Conservation (phyloP, 1,140 invertebrate species). For the Andrena cerasifolii region DNA sequence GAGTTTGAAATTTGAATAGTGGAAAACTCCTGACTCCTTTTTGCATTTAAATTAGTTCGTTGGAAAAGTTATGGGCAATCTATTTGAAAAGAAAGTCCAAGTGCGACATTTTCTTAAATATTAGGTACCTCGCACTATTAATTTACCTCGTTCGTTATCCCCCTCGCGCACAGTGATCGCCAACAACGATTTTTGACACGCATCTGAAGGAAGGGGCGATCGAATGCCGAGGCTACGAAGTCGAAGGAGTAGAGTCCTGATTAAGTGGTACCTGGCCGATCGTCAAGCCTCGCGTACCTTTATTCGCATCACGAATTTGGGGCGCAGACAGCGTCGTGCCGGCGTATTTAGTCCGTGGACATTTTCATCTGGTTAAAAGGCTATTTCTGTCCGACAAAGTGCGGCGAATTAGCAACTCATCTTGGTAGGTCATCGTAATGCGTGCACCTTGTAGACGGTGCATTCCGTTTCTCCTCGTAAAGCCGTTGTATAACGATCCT, state of each 20-base stretch:
- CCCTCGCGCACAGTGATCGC: no score
- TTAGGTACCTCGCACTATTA: no score
- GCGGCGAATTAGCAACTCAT: constrained; percentile 34
- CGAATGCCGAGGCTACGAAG: neutral
- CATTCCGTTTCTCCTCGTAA: constrained; percentile 39
- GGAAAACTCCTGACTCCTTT: no score
- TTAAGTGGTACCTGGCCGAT: neutral
- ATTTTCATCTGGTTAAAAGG: constrained; percentile 30
- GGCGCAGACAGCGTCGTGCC: neutral
- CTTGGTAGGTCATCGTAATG: constrained; percentile 35
- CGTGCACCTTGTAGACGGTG: constrained; percentile 6
- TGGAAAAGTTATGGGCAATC: no score
- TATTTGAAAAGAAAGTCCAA: no score
- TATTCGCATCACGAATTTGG: constrained; percentile 18
- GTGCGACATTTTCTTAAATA: neutral
- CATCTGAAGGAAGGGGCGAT: no score
- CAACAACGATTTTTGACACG: no score
- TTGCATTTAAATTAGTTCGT: no score
- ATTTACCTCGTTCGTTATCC: no score
- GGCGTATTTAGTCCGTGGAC: constrained; percentile 24
- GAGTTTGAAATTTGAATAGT: no score
- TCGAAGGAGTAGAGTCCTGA: neutral
- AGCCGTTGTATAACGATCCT: constrained; percentile 9
- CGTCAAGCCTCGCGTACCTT: neutral
- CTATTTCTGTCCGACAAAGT: constrained; percentile 27